Base-by-base conservation (phyloP, 2,113 vertebrate species). In the Plotosus lineatus region DNA sequence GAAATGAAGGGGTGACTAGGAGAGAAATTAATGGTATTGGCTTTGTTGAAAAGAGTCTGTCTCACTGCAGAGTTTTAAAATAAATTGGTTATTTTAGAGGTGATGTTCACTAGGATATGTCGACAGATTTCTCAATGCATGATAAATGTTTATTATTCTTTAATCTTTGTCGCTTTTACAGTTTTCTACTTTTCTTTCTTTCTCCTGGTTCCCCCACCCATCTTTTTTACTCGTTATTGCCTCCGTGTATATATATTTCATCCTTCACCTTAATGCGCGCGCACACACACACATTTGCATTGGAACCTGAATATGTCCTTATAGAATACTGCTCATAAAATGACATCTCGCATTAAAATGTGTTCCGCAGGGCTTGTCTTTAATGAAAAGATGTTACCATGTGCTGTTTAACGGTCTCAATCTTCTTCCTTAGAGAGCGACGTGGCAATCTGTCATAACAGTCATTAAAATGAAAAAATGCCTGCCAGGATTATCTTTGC, bases 381-480 rank as follows among this genome's bases (percentile, higher is more conserved):
- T 75, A 75, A 75, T 75, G 50, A 75, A 75, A 75, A 56, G 72
- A 55, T 40, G 72, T n/a, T 55, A 75, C 72, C 50, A 55, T 75
- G 50, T 56, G 72, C 72, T 38, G 72, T 51, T 38, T 75, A 75
- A 75, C 51, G 10, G 50, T 51, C 51, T 75, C 72, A 7, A 75
- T 38, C 48, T 21, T 38, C 72, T 75, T 75, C 72, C 72, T 75
- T 55, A 31, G 50, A 75, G 72, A 75, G 72, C n/a, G 11, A 75
- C 40, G 21, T 26, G 40, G 33, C 72, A 75, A 55, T 75, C 50
- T 75, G 72, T 75, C 72, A 75, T 55, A 56, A 75, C 72, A 56
- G 72, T 75, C 72, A 75, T 75, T 75, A 75, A 75, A 75, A 75
- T 75, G 72, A 75, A 75, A 58, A 75, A 75, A n/a, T 75, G 72